These are phyloP conservation scores for Aviceda subcristata DNA, from an alignment of 2,113 vertebrate genomes.

Conservation along the genomic window DNA sequence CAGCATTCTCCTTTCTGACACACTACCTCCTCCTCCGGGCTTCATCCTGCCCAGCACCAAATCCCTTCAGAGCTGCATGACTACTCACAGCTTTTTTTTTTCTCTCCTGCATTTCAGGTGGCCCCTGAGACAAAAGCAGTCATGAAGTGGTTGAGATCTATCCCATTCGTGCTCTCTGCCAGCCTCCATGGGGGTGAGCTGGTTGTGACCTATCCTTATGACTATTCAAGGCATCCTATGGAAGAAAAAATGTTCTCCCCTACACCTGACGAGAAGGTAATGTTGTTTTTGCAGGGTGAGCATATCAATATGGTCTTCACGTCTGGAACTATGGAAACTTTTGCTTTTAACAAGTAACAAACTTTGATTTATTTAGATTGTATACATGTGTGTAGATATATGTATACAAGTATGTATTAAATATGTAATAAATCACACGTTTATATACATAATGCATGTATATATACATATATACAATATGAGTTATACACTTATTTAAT, in stretches of 20 bases:
- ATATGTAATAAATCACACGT: not conserved
- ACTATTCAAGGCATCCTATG: conserved; percentile 86
- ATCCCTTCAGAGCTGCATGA: not conserved
- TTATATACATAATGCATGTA: not conserved
- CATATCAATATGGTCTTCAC: not conserved
- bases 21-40: not conserved
- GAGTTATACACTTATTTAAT: not conserved
- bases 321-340: not conserved
- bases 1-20: not conserved
- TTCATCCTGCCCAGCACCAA: not conserved
- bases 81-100: not conserved
- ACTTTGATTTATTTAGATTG: not conserved
- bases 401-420: not conserved
- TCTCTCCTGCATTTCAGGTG: conserved; percentile 73
- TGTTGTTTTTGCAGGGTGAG: not conserved
- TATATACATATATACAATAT: not conserved
- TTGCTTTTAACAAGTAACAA: not conserved
- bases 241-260: conserved; percentile 92
- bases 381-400: not conserved
- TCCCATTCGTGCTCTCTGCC: conserved; percentile 91
- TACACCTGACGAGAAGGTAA: conserved; percentile 94
- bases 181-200: conserved; percentile 95
- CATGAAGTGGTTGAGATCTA: conserved; percentile 91
- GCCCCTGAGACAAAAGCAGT: conserved; percentile 94
- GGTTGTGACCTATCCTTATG: conserved; percentile 94